Conservation (phyloP, 1,140 invertebrate species). For the Doryteuthis pealeii region DNA sequence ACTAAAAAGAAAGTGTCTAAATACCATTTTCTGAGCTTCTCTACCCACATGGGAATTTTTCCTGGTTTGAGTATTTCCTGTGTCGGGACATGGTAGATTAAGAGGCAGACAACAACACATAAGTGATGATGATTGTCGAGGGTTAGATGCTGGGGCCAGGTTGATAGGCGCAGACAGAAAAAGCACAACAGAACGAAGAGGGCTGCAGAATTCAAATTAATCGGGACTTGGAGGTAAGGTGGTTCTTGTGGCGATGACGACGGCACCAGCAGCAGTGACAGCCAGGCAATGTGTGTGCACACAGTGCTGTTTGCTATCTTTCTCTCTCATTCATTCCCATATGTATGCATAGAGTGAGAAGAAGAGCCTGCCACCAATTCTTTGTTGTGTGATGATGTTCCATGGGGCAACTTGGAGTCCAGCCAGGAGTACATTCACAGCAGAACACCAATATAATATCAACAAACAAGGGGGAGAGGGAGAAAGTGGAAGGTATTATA, state of each 20-base stretch:
- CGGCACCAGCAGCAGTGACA: background rate
- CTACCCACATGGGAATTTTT: slow-evolving; percentile 3
- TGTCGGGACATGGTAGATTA: background rate
- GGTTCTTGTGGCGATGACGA: background rate
- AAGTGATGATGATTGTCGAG: background rate
- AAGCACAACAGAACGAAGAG: no score
- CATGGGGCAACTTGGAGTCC: background rate
- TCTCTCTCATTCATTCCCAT: no score
- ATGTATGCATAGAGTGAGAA: background rate
- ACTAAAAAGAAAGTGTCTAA: no score
- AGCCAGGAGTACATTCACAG: background rate
- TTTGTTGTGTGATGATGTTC: background rate
- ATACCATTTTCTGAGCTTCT: background rate
- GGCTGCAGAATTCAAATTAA: no score
- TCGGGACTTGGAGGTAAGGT: no score
- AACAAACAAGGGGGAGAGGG: background rate
- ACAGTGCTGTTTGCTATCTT: no score
- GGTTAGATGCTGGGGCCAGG: no score
- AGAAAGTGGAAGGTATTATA: no score
- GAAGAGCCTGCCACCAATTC: background rate
- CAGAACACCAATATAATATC: background rate
- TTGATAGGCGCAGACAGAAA: no score
- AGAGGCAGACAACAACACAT: background rate
- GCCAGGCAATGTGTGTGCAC: background rate
- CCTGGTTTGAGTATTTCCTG: background rate